Evolutionary conservation across 2,113 vertebrate species (phyloP).

Genomic region (Xyrauchen texanus): DNA sequence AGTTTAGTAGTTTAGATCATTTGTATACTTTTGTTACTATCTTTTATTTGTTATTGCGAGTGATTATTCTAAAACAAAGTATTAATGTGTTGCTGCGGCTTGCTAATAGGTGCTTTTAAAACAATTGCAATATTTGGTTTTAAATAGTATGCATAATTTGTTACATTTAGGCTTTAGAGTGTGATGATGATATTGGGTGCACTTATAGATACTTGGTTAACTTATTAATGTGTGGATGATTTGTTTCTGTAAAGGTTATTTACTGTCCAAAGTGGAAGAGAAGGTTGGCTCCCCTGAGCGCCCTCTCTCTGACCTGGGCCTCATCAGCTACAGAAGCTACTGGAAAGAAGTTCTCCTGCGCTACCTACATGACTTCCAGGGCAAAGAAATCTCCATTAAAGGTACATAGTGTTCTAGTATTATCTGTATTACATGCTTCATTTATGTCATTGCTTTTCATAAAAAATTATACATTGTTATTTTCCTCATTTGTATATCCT

Average conservation of each 20-base stretch:
- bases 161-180: not conserved
- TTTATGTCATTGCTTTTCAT: not conserved
- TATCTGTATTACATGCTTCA: not conserved
- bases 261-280: constrained; percentile 90
- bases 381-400: constrained; percentile 98
- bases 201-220: not conserved
- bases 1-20: constrained; percentile 62
- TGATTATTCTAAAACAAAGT: constrained; percentile 5
- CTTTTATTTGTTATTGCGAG: not conserved
- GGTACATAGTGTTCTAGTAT: constrained; percentile 68
- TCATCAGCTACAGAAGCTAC: constrained; percentile 89
- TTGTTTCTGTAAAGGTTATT: constrained; percentile 73
- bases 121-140: not conserved
- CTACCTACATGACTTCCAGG: constrained; percentile 93
- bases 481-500: not conserved
- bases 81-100: not conserved
- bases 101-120: constrained; percentile 6
- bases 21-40: not conserved
- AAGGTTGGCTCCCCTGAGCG: constrained; percentile 88
- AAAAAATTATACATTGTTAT: not conserved
- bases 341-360: constrained; percentile 96
- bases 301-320: constrained; percentile 86
- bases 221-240: not conserved
- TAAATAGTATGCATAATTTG: no score
- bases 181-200: not conserved